A percentile compares a stretch with the other conserved stretches of the same genome.
These are phyloP conservation scores for Andricus curvator DNA, from an alignment of 2,888 invertebrate species.

Conservation along the genomic window DNA sequence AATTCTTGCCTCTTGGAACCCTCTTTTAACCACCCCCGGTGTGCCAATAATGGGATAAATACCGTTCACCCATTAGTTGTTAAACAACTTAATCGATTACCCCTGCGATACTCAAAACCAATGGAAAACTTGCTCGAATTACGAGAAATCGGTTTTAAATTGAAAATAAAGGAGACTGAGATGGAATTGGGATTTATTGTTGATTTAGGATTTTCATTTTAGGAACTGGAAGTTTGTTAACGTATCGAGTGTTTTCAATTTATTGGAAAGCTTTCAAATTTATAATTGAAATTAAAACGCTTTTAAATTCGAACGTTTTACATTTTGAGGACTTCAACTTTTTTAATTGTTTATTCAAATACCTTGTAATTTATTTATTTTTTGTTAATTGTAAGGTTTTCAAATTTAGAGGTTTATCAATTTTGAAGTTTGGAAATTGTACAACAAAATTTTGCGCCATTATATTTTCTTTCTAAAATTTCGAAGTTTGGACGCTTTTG, in stretches of 20 bases:
- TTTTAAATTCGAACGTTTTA: too few relatives aligned
- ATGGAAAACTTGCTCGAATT: constrained; percentile 5
- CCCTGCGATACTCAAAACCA: neutral
- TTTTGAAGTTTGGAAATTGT: too few relatives aligned
- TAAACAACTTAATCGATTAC: constrained; percentile 66
- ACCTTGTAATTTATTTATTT: too few relatives aligned
- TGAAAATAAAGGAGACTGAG: constrained; percentile 26
- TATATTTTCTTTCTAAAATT: too few relatives aligned
- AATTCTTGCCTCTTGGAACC: constrained; percentile 35
- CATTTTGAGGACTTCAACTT: too few relatives aligned
- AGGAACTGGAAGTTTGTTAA: neutral
- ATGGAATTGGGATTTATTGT: constrained; percentile 8
- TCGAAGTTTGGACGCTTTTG: too few relatives aligned
- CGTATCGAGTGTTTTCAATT: neutral
- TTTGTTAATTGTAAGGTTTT: too few relatives aligned
- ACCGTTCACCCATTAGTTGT: constrained; percentile 65
- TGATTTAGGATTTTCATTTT: constrained; percentile 31
- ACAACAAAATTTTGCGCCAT: too few relatives aligned
- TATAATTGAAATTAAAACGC: neutral
- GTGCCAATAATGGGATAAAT: constrained; percentile 63
- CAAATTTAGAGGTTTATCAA: too few relatives aligned
- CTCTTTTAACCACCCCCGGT: constrained; percentile 48
- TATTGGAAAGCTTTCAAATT: neutral
- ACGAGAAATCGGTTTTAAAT: constrained; percentile 16
- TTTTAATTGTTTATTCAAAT: too few relatives aligned